A percentile compares a stretch with the other conserved stretches of the same genome.
These are phyloP conservation scores for Silvanus unidentatus DNA, from an alignment of 2,888 invertebrate species.

Conservation along the genomic window DNA sequence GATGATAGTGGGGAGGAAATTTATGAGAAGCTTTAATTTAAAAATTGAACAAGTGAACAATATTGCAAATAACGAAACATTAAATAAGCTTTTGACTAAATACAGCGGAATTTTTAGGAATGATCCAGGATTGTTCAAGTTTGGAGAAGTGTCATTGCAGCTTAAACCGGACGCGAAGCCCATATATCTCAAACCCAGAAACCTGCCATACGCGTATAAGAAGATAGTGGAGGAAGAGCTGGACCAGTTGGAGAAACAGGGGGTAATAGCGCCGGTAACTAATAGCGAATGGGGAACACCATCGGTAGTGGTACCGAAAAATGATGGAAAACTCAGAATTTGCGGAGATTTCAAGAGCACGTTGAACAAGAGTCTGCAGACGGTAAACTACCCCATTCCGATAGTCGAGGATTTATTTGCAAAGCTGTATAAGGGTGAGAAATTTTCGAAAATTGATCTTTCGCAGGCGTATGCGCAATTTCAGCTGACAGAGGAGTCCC, in stretches of 20 bases:
- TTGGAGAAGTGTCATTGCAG: conserved; percentile 7
- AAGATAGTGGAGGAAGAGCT: conserved; percentile 7
- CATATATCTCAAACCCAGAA: conserved; percentile 6
- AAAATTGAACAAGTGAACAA: background rate
- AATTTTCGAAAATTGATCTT: conserved; percentile 1
- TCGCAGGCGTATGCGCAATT: conserved; percentile 1
- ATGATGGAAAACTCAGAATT: conserved; percentile 6
- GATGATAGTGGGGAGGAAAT: conserved; percentile 5
- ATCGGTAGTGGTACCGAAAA: conserved; percentile 7
- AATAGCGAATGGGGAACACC: conserved; percentile 4
- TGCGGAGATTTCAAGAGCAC: conserved; percentile 6
- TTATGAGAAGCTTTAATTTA: conserved; percentile 5
- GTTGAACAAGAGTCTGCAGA: background rate
- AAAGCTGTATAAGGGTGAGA: background rate
- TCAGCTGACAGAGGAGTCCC: background rate
- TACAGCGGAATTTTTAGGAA: conserved; percentile 4
- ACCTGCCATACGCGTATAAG: conserved; percentile 4
- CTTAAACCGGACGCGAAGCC: conserved; percentile 6
- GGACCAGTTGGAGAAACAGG: background rate
- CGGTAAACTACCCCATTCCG: background rate
- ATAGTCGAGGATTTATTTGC: background rate
- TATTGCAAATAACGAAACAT: background rate
- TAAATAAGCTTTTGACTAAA: background rate
- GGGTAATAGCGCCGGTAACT: conserved; percentile 3
- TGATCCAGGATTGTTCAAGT: conserved; percentile 5